Percentiles rank a stretch among this genome's conserved stretches.
Evolutionary conservation across 2,797 vertebrate species (phyloP).

Genomic region (Anomalospiza imberbis): DNA sequence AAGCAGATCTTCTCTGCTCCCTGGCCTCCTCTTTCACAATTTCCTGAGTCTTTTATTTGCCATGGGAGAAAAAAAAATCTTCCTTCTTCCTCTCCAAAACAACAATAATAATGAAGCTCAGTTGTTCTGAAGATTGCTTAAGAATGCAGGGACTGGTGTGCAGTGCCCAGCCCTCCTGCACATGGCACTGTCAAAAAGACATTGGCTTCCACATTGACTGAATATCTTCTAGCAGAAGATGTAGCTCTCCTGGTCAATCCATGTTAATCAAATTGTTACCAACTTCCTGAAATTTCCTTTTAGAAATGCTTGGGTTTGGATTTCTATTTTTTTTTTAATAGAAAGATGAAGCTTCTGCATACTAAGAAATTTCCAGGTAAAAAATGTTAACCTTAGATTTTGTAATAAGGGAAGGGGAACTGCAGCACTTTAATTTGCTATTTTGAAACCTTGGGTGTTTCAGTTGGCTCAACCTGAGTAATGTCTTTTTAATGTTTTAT

Average conservation of each 20-base stretch:
- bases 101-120: neutral
- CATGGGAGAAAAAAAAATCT: neutral
- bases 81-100: neutral
- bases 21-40: neutral
- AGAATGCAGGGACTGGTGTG: neutral
- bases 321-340: neutral
- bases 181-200: neutral
- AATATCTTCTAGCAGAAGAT: neutral
- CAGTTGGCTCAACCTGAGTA: neutral
- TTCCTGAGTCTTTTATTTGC: neutral
- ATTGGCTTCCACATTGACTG: neutral
- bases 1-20: neutral
- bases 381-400: neutral
- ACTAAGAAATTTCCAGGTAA: neutral
- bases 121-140: neutral
- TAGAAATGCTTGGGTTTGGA: neutral
- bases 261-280: neutral
- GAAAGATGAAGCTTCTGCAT: neutral
- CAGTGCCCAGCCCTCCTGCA: neutral
- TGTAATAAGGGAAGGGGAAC: neutral
- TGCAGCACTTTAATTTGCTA: neutral
- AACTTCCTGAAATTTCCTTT: neutral
- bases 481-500: slow-evolving; percentile 19
- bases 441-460: neutral
- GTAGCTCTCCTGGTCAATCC: neutral